Conservation (phyloP, 2,888 invertebrate species). For the Iphiclides podalirius region DNA sequence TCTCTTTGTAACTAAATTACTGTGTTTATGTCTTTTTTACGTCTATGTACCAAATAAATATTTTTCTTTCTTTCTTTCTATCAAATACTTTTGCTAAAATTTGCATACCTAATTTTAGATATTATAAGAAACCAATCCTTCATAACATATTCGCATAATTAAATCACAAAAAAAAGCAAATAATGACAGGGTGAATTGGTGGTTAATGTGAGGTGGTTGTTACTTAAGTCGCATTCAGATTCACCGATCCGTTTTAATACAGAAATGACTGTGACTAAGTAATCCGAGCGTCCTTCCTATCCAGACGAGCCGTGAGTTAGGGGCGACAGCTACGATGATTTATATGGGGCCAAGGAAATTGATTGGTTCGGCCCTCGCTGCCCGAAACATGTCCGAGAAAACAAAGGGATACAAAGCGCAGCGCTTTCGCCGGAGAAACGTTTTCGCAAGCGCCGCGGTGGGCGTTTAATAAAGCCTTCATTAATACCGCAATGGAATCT, state of each 20-base stretch:
- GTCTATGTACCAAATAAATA: no score
- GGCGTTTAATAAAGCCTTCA: constrained; percentile 27
- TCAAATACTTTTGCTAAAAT: no score
- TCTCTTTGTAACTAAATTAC: no score
- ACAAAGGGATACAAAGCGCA: constrained; percentile 46
- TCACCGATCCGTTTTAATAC: constrained; percentile 21
- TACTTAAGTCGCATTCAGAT: no score
- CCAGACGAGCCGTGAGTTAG: constrained; percentile 35
- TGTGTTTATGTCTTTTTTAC: no score
- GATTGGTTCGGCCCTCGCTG: constrained; percentile 54
- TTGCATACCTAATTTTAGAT: no score
- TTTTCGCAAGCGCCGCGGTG: constrained; percentile 20
- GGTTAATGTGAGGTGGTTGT: no score
- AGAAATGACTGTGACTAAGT: constrained; percentile 43
- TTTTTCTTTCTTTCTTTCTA: no score
- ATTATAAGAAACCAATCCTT: no score
- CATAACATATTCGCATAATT: no score
- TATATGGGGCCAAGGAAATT: constrained; percentile 66
- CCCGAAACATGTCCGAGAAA: constrained; percentile 56
- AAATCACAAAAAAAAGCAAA: no score
- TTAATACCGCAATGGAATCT: constrained; percentile 11
- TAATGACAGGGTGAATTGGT: no score
- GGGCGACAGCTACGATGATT: constrained; percentile 61
- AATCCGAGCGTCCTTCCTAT: constrained; percentile 47
- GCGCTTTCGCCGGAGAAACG: constrained; percentile 33